Evolutionary conservation across 2,113 vertebrate species (phyloP), one percentile per base, ranked within the genome.

Genomic region (Geococcyx californianus): DNA sequence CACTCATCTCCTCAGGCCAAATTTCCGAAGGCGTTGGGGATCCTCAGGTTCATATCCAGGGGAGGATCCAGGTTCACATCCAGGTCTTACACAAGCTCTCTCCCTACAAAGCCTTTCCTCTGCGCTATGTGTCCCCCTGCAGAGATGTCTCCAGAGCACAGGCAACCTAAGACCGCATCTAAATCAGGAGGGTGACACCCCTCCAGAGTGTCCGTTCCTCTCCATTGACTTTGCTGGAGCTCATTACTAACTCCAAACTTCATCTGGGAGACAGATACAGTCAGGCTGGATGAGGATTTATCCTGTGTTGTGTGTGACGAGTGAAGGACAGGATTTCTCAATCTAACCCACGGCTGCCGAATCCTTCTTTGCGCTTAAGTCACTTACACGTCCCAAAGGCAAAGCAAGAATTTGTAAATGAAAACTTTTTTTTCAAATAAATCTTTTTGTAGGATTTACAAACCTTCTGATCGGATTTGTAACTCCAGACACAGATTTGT

Each of bases 401-500:
- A 94, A 91, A 94, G 93, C 68, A 74, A 69, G 94, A 94, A 93
- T 92, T 96, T 95, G 84, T 95, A 97, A 96, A 96, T 93, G 95
- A 93, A 97, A 96, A 96, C 90, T 94, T 97, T 92, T 42, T n/a
- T 42, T 60, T 72, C 90, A 87, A 76, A 77, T 82, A 94, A 88
- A 87, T 95, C 96, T 97, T 95, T 95, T 96, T 49, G 94, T 96
- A 83, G 95, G 93, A 92, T 96, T 97, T 96, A 82, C 86, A 86
- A 96, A 91, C 95, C 95, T 86, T 56, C 93, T 93, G 96, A 95
- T 95, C 26, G 94, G 97, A 97, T 97, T 97, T 96, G 97, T 95
- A 92, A 68, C 95, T 95, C 59, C 93, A 97, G 95, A 95, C 89
- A 76, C 85, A 96, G 97, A 96, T 96, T 78, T 97, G 92, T 92